Evolutionary conservation across 2,888 invertebrate species (phyloP), one percentile per base, ranked within the genome.

Genomic region (Ceriagrion tenellum): DNA sequence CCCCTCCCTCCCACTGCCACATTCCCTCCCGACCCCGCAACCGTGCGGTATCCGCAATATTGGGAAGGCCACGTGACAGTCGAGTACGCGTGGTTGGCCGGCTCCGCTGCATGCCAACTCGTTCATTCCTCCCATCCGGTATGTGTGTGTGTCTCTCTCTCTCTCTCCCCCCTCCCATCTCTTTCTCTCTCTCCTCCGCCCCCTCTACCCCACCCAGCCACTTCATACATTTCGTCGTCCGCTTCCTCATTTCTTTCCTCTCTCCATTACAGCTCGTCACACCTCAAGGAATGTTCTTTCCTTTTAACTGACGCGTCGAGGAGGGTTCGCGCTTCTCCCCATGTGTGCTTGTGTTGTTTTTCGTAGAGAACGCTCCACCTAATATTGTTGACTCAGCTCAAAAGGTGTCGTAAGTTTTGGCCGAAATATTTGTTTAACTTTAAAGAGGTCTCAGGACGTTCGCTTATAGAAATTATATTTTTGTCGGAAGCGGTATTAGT

Each of bases 41-140:
- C 81, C n/a, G 81, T 81, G 35, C 81, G 35, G 35, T 81, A 81
- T 81, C 81, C 81, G 81, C 81, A 81, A 81, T 35, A 81, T 81
- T 81, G 81, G 81, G 35, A 81, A 81, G 81, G 81, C 30, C 81
- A 81, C 81, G 81, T 81, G 81, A 81, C 35, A 81, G 30, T 13
- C 0, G 6, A 13, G 81, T 16, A 35, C 35, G 81, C 81, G 81
- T 81, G 81, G 81, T 35, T 81, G 30, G 81, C 81, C 81, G 13
- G 12, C 20, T 1, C 35, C 81, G 81, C 81, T 30, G 81, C 81
- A 30, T 81, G 81, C 81, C 81, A 35, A 81, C 81, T 81, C 81
- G 81, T 81, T 81, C 81, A 35, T 81, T 81, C 81, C 30, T 81
- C 81, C 81, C 30, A 35, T 81, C 81, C 74, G 20, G 30, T 35